These are phyloP conservation scores for Gouania willdenowi DNA, from an alignment of 2,797 vertebrate species.

Conservation along the genomic window DNA sequence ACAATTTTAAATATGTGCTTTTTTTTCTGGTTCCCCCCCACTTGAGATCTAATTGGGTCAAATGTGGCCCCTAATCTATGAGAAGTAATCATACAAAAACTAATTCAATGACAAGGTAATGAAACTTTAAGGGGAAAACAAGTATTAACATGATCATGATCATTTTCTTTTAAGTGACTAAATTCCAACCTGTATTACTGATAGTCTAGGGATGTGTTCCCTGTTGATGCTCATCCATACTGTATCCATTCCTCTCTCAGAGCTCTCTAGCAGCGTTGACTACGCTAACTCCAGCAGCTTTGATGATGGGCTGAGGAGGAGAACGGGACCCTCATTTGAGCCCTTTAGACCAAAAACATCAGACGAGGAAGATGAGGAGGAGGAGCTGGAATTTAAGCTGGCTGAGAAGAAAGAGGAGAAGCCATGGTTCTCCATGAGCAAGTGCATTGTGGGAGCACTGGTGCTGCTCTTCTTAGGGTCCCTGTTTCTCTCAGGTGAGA, in stretches of 20 bases:
- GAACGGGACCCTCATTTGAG: constrained; percentile 51
- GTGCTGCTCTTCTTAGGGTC: constrained; percentile 77
- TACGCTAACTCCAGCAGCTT: constrained; percentile 24
- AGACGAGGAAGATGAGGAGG: constrained; percentile 74
- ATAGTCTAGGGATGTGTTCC: too few species aligned
- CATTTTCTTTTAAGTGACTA: too few species aligned
- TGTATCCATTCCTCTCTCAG: constrained; percentile 12
- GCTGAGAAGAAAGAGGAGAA: constrained; percentile 63
- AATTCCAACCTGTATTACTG: too few species aligned
- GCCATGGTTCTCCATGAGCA: constrained; percentile 66
- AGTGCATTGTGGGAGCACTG: constrained; percentile 68
- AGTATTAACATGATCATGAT: too few species aligned
- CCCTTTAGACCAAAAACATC: constrained; percentile 53
- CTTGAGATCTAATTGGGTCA: too few species aligned
- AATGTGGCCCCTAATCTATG: too few species aligned
- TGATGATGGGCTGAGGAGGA: constrained; percentile 64
- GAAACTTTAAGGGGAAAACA: too few species aligned
- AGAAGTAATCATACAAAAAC: too few species aligned
- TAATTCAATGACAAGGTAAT: too few species aligned
- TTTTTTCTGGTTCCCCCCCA: too few species aligned
- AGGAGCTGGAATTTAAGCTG: constrained; percentile 66
- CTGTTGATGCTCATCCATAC: too few species aligned
- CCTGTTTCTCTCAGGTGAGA: constrained; percentile 76
- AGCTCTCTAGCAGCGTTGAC: constrained; percentile 30
- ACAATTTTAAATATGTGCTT: too few species aligned